Base-by-base conservation (phyloP, 2,797 vertebrate species). In the Cephalopachus bancanus region DNA sequence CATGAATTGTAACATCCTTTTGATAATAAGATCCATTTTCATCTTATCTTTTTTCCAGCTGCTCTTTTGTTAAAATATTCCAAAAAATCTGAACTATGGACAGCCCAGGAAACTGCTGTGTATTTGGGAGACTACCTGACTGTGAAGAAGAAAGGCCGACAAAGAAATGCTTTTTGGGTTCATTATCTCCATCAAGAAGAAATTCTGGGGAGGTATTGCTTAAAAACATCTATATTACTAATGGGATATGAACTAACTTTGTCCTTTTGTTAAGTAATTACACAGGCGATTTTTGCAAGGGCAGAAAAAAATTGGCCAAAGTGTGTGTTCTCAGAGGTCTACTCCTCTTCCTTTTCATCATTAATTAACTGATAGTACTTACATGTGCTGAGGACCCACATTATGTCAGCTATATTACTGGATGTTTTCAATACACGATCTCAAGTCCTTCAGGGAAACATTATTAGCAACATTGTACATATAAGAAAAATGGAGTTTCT, bases 101-200 rank as follows among this genome's bases (percentile, higher is more conserved):
- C 98, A 1, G 99, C 99, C 69, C 99, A 98, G 84, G 99, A 99
- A 98, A 99, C 99, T 0, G 98, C 98, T 0, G 98, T 99, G 7
- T 99, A 99, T 97, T 98, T 99, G 0, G 99, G 99, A 75, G 98
- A 99, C 67, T 96, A 98, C 95, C 95, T 99, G 89, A 91, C 71
- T 0, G 99, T 99, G 97, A 98, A 97, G 12, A 98, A 98, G 97
- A 30, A 99, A 92, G 99, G 99, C 92, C 98, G 97, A 12, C 99
- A 99, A 98, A 99, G 99, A 93, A 98, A 53, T 4, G 99, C 99
- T 0, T 99, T 99, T 95, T 99, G 99, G 99, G 98, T 99, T 33
- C 99, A 99, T 95, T 99, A 99, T 97, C 98, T 99, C 97, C 99
- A 99, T 97, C 99, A 99, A 91, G 99, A 99, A 83, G 99, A 99